Base-by-base conservation (phyloP, 2,888 invertebrate species). In the Alviniconcha strummeri region DNA sequence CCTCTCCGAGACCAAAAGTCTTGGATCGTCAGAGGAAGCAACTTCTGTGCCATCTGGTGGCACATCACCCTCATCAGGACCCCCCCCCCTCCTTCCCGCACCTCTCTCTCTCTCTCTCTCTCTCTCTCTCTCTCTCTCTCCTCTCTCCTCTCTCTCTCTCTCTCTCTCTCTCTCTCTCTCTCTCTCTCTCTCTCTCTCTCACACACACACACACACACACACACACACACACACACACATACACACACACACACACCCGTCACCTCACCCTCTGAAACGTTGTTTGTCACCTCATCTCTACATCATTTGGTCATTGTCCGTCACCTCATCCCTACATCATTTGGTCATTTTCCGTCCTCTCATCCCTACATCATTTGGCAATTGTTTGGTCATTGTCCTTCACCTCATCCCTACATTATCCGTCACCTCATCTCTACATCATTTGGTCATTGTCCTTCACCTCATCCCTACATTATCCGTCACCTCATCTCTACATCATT, bases 41-140 rank as follows among this genome's bases (percentile, higher is more conserved):
- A 69, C 69, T n/a, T 2, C 19, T 7, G 13, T n/a, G 17, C 72
- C 9, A 9, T 1, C 36, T 36, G 36, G 36, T 36, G 36, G 36
- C 36, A 36, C 36, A 36, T 3, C 36, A 36, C 3, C 36, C 1
- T 36, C 36, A 36, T 36, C 36, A 36, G 36, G 36, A 36, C 36
- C 36, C 36, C 36, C 36, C 36, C 36, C 0, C 36, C 72, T 72
- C 19, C 36, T 36, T 69, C 69, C n/a, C 69, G 15, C 64, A 13
- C 8, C 8, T 72, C 15, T 75, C 74, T 75, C 15, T 75, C 75
- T 75, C n/a, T 75, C 75, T 75, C 55, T 75, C 55, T 75, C 55
- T 75, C 75, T 75, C 17, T 11, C 7, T 17, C 6, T 8, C 36
- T 72, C 36, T 36, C 72, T 36, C 72, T 8, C 72, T 72, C 36